Conservation (phyloP, 1,140 invertebrate species). For the Ericerus pela region DNA sequence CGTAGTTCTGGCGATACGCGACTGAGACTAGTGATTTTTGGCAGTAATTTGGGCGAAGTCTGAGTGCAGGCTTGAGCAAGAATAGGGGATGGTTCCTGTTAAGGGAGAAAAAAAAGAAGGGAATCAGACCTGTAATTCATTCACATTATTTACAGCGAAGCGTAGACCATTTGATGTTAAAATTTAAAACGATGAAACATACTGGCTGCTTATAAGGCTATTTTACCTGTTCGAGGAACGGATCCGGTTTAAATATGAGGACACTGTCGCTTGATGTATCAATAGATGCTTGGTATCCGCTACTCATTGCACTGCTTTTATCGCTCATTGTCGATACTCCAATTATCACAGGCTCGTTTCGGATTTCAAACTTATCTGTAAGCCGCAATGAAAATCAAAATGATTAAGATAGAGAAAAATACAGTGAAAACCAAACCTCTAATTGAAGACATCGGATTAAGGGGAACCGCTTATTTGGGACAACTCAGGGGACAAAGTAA, state of each 20-base stretch:
- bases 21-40: not conserved
- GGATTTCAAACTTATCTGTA: not conserved
- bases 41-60: not conserved
- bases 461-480: too few relatives aligned
- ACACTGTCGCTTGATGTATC: not conserved
- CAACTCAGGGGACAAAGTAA: too few relatives aligned
- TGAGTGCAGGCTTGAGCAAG: not conserved
- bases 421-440: too few relatives aligned
- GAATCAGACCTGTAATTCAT: not conserved
- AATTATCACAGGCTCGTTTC: not conserved
- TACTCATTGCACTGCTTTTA: not conserved
- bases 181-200: not conserved
- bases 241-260: not conserved
- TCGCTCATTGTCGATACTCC: not conserved
- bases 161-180: not conserved
- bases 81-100: not conserved
- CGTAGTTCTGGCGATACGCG: too few relatives aligned
- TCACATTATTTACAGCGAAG: not conserved
- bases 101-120: not conserved
- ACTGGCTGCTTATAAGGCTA: too few relatives aligned
- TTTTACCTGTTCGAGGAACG: not conserved
- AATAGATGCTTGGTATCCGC: constrained; percentile 2
- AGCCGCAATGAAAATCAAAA: too few relatives aligned
- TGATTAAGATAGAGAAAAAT: too few relatives aligned
- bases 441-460: too few relatives aligned